Evolutionary conservation across 1,140 invertebrate genomes (phyloP).

Genomic region (Pseudomyrmex pallidus): DNA sequence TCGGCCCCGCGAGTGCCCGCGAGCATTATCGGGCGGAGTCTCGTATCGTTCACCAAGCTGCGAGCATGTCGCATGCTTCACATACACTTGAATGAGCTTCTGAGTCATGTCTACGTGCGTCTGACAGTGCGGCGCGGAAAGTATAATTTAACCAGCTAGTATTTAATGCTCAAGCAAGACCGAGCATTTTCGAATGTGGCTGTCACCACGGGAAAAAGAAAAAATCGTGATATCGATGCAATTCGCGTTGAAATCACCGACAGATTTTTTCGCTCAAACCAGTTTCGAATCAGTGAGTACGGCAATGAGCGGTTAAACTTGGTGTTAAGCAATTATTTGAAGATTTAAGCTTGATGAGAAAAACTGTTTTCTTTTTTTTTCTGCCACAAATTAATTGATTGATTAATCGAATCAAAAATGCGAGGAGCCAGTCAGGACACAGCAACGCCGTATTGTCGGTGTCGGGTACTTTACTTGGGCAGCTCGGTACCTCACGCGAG

Average conservation of each 20-base stretch:
- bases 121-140: slow-evolving; percentile 24
- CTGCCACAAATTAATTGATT: not conserved
- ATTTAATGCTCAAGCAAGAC: slow-evolving; percentile 2
- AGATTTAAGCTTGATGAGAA: no score
- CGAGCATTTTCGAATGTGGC: not conserved
- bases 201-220: not conserved
- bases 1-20: slow-evolving; percentile 52
- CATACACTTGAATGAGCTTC: slow-evolving; percentile 33
- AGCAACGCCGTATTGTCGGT: slow-evolving; percentile 96
- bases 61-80: slow-evolving; percentile 41
- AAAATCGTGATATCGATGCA: slow-evolving; percentile 14
- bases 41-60: slow-evolving; percentile 22
- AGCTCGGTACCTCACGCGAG: slow-evolving; percentile 98
- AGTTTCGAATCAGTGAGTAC: not conserved
- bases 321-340: not conserved
- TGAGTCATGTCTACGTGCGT: slow-evolving; percentile 35
- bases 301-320: not conserved
- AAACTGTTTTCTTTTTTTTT: no score
- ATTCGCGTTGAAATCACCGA: slow-evolving; percentile 11
- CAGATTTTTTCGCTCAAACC: not conserved
- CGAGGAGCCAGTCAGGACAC: slow-evolving; percentile 82
- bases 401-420: slow-evolving; percentile 71
- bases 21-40: slow-evolving; percentile 65
- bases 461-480: slow-evolving; percentile 98
- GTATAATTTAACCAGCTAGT: slow-evolving; percentile 4